Conservation (phyloP, 2,113 vertebrate species). For the Cinclus mexicanus region DNA sequence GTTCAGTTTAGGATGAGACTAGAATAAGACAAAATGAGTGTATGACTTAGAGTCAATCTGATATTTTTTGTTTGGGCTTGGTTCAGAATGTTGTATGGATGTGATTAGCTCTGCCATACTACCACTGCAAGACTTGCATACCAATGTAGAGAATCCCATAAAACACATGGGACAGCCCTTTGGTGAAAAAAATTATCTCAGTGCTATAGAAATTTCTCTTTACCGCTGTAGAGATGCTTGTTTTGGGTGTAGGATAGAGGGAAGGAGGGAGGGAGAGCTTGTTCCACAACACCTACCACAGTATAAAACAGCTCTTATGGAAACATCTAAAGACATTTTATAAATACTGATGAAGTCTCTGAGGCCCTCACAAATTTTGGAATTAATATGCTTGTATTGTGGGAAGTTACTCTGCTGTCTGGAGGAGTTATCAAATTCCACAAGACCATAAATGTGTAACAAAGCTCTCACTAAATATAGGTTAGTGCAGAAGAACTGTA, state of each 20-base stretch:
- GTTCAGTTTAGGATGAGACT: neutral
- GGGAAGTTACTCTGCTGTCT: conserved; percentile 2
- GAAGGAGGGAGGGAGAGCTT: neutral
- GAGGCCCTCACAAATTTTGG: neutral
- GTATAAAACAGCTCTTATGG: neutral
- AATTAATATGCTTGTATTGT: neutral
- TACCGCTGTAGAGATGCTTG: neutral
- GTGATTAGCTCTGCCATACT: neutral
- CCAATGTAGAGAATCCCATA: accelerated
- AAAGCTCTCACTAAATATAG: conserved; percentile 1
- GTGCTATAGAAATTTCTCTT: neutral
- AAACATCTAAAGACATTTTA: neutral
- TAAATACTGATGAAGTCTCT: neutral
- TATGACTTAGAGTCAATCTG: neutral
- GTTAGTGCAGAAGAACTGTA: neutral
- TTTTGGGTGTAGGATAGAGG: neutral
- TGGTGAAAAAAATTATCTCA: accelerated
- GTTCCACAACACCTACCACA: neutral
- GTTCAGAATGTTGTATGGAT: neutral
- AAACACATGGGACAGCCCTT: accelerated
- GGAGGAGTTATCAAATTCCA: neutral
- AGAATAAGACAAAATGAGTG: neutral
- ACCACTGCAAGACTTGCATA: neutral
- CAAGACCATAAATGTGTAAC: neutral
- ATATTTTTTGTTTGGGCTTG: neutral